A percentile compares a stretch with the other conserved stretches of the same genome.
phyloP scores from a whole-genome alignment of 2,797 vertebrate species.

The Enteromius fasciolatus region DNA sequence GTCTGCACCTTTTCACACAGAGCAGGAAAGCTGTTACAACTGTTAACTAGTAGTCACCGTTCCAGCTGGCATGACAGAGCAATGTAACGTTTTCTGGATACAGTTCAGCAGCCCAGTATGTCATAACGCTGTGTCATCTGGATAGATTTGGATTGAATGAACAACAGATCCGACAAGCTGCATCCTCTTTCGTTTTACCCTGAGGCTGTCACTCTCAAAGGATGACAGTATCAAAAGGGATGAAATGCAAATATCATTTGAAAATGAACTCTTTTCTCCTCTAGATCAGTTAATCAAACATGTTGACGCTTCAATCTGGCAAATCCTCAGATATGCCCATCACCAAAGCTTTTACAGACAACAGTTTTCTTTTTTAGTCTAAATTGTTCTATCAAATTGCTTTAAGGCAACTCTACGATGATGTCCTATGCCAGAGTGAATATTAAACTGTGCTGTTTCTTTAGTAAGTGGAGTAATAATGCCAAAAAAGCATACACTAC shows the following conservation, averaged over 20 bases:
- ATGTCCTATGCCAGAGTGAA: not conserved
- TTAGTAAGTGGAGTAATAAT: not conserved
- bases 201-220: constrained; percentile 9
- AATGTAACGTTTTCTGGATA: constrained; percentile 25
- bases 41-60: constrained; percentile 10
- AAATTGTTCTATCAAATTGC: constrained; percentile 19
- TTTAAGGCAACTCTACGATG: constrained; percentile 6
- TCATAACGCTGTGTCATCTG: constrained; percentile 8
- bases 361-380: not conserved
- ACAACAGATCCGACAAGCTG: constrained; percentile 32
- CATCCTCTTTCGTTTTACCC: constrained; percentile 15
- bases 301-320: constrained; percentile 19
- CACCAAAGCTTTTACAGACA: constrained; percentile 21
- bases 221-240: constrained; percentile 13
- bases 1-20: constrained; percentile 33
- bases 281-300: constrained; percentile 14
- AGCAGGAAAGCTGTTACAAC: constrained; percentile 41
- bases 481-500: not conserved
- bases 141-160: constrained; percentile 21
- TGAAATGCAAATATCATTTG: constrained; percentile 26
- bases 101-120: constrained; percentile 14
- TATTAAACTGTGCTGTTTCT: not conserved
- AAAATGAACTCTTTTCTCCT: not conserved
- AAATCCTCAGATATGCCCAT: constrained; percentile 7
- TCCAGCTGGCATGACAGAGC: constrained; percentile 33